phyloP scores from a whole-genome alignment of 2,888 invertebrate species.

The Aspidapion aeneum region DNA sequence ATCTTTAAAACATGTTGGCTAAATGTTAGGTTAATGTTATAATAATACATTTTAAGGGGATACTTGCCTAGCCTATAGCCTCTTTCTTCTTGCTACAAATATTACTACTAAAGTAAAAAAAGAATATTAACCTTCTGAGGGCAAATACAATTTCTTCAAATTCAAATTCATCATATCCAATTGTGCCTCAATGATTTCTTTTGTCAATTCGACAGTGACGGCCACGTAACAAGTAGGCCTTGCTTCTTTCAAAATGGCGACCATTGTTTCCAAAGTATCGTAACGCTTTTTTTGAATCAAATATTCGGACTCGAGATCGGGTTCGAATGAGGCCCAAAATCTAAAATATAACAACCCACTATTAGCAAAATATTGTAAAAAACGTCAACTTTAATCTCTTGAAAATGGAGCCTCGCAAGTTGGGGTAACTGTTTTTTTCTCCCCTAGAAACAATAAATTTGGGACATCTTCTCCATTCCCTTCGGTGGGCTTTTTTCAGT shows the following conservation, averaged over 20 bases:
- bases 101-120: too few relatives aligned
- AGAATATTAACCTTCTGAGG: constrained; percentile 14
- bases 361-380: too few relatives aligned
- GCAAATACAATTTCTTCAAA: constrained; percentile 51
- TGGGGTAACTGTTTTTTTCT: neutral
- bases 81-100: too few relatives aligned
- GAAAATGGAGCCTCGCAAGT: neutral
- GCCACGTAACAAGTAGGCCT: constrained; percentile 53
- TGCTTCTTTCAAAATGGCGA: constrained; percentile 55
- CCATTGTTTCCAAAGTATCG: constrained; percentile 57
- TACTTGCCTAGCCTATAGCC: too few relatives aligned
- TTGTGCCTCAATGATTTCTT: constrained; percentile 60
- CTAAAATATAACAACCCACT: constrained; percentile 31
- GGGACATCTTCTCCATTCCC: too few relatives aligned
- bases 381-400: too few relatives aligned
- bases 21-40: too few relatives aligned
- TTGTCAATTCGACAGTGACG: constrained; percentile 45
- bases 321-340: constrained; percentile 68
- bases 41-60: too few relatives aligned
- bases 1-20: too few relatives aligned
- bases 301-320: constrained; percentile 59
- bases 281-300: constrained; percentile 57
- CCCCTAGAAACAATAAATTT: too few relatives aligned
- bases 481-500: too few relatives aligned
- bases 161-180: constrained; percentile 61